Evolutionary conservation across 2,888 invertebrate species (phyloP).

Genomic region (Tricholauxania praeusta): DNA sequence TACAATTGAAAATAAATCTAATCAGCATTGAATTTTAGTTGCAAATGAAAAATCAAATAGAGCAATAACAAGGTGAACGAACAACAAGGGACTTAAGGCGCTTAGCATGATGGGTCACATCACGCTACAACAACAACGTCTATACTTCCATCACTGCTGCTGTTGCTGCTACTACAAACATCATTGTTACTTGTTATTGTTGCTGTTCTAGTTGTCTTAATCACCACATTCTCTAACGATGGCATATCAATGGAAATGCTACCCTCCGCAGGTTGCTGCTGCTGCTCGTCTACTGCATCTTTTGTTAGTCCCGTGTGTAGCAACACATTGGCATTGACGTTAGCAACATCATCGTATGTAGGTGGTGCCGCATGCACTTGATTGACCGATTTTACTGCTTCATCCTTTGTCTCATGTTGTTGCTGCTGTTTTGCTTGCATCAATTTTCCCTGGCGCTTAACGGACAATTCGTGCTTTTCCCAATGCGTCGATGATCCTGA

Average conservation of each 20-base stretch:
- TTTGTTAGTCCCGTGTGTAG: too few species aligned
- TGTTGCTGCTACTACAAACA: conserved; percentile 31
- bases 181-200: not conserved
- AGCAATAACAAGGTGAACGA: too few species aligned
- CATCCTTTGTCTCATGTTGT: conserved; percentile 1
- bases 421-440: conserved; percentile 41
- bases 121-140: conserved; percentile 59
- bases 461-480: conserved; percentile 57
- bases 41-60: not conserved
- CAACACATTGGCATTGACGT: too few species aligned
- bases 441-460: conserved; percentile 44
- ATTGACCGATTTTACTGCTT: too few species aligned
- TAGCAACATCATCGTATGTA: too few species aligned
- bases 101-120: conserved; percentile 40
- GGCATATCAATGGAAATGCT: too few species aligned
- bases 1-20: too few species aligned
- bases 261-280: too few species aligned
- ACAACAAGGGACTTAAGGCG: not conserved
- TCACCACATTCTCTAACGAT: too few species aligned
- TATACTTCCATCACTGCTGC: conserved; percentile 55
- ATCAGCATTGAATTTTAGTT: too few species aligned
- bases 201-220: not conserved
- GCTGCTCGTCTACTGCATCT: too few species aligned
- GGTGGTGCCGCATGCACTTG: too few species aligned
- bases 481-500: conserved; percentile 50